Percentiles rank a stretch among this genome's conserved stretches.
These are phyloP conservation scores for Coreoperca whiteheadi DNA, from an alignment of 2,113 vertebrate genomes.

Conservation along the genomic window DNA sequence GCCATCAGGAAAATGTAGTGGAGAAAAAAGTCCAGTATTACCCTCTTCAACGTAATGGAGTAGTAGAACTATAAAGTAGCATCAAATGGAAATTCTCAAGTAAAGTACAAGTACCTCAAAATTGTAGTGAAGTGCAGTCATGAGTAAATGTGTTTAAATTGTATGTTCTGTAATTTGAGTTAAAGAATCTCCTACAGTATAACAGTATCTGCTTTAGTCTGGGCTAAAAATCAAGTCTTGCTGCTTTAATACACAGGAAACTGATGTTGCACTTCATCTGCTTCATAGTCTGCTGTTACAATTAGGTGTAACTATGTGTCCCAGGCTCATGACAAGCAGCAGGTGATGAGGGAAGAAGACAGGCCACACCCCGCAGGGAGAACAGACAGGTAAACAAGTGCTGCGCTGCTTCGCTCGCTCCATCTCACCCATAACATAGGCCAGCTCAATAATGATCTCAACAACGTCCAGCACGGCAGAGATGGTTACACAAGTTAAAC, in stretches of 20 bases:
- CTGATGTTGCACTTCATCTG: not conserved
- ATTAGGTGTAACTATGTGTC: not conserved
- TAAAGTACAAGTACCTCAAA: not conserved
- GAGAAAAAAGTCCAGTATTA: not conserved
- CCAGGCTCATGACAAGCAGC: not conserved
- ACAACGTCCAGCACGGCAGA: slow-evolving; percentile 58
- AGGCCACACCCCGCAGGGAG: slow-evolving; percentile 51
- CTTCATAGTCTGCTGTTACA: not conserved
- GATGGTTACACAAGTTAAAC: slow-evolving; percentile 73
- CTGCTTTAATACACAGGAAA: not conserved
- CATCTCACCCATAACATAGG: slow-evolving; percentile 3
- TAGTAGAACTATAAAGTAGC: not conserved
- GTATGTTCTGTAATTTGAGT: not conserved
- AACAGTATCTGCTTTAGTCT: not conserved
- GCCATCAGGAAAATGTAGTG: not conserved
- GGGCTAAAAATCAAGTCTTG: not conserved
- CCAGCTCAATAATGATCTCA: slow-evolving; percentile 54
- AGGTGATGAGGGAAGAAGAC: slow-evolving; percentile 5
- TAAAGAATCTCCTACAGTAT: not conserved
- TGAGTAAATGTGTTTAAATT: not conserved
- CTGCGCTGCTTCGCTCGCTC: slow-evolving; percentile 7
- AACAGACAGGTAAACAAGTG: slow-evolving; percentile 47
- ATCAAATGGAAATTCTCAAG: not conserved
- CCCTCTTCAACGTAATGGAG: not conserved
- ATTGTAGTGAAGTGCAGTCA: not conserved